Base-by-base conservation (phyloP, 2,888 invertebrate species). In the Pyrrhia umbra region DNA sequence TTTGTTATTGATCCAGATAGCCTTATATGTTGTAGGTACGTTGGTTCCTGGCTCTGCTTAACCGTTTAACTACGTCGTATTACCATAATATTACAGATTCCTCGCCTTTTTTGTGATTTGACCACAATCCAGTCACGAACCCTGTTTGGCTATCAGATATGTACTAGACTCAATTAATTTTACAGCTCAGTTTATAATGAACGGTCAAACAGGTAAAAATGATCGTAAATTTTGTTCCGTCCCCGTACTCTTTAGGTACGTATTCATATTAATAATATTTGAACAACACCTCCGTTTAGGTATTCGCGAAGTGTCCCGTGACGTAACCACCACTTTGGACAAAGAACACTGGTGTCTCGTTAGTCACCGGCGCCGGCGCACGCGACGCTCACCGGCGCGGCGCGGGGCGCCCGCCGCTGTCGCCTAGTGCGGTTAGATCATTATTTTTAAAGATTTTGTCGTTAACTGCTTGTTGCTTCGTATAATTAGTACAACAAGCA, bases 311-410 rank as follows among this genome's bases (percentile, higher is more conserved):
- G 47, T 27, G 43, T 25, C 43, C 30, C 42, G 42, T 71, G 51
- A 52, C 20, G 16, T 70, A 46, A 54, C 30, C 37, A 15, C 37
- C 47, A 72, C 49, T 58, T 63, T 52, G 60, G 51, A 82, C 78
- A 81, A 80, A 78, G 74, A 66, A 55, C 65, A 62, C 62, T 56
- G 65, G 66, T 71, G 57, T 66, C 18, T 62, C 47, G 58, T 79
- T 61, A 80, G 75, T 80, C 80, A 80, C 62, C 46, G 81, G 76
- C 78, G 80, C 72, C 78, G 55, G 61, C 59, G 65, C 66, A 34
- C 25, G 60, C 61, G 66, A 21, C 65, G 54, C 64, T 61, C 60
- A 61, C 68, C 55, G 68, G 61, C 65, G 66, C 20, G 55, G 46
- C 30, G 15, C 61, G n/a, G n/a, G n/a, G n/a, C n/a, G n/a, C n/a